A percentile compares a stretch with the other conserved stretches of the same genome.
phyloP scores from a whole-genome alignment of 2,797 vertebrate species.

The Oreochromis grahami region DNA sequence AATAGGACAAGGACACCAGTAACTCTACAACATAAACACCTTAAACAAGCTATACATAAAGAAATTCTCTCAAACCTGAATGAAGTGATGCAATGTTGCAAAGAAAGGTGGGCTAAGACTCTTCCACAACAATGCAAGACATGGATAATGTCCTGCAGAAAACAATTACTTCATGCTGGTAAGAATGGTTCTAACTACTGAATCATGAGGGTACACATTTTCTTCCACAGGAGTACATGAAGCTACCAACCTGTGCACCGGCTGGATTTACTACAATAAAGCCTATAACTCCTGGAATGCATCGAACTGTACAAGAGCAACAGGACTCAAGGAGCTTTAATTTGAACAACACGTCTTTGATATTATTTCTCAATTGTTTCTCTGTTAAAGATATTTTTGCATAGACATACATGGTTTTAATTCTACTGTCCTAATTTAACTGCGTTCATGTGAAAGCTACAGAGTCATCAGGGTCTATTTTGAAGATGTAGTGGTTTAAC shows the following conservation, averaged over 20 bases:
- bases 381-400: background rate
- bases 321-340: rapidly evolving
- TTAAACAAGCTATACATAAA: background rate
- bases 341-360: background rate
- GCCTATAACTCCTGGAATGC: background rate
- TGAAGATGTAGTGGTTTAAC: background rate
- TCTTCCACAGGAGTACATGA: rapidly evolving
- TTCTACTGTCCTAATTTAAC: background rate
- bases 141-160: background rate
- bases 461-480: rapidly evolving
- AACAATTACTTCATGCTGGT: background rate
- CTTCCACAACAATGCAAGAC: rapidly evolving
- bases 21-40: background rate
- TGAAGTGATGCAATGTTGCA: background rate
- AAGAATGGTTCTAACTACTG: background rate
- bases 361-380: rapidly evolving
- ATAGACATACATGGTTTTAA: rapidly evolving
- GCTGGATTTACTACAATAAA: background rate
- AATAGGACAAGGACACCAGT: background rate
- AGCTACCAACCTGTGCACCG: rapidly evolving
- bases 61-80: rapidly evolving
- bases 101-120: background rate
- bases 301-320: background rate
- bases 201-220: background rate
- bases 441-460: background rate